phyloP scores from a whole-genome alignment of 2,888 invertebrate genomes.

The Nemoura dubitans region DNA sequence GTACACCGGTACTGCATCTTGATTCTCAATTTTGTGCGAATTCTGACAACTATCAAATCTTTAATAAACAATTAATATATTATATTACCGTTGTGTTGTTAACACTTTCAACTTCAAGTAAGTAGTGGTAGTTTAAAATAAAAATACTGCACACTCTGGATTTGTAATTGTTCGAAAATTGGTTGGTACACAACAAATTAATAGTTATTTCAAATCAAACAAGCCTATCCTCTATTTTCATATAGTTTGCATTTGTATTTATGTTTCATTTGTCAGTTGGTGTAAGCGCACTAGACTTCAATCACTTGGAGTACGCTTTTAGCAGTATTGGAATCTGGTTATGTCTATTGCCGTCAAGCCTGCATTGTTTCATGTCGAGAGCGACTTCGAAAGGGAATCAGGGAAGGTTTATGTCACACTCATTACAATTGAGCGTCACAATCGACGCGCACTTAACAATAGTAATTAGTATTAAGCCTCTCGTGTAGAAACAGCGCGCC shows the following conservation, averaged over 20 bases:
- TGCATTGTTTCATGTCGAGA: background rate
- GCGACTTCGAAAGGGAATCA: background rate
- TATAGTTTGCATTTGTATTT: no score
- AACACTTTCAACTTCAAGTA: no score
- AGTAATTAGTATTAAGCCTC: background rate
- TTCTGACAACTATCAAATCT: no score
- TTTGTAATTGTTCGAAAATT: no score
- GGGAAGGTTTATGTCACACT: background rate
- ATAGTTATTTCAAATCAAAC: no score
- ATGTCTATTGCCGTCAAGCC: background rate
- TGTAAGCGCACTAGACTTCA: background rate
- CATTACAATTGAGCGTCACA: background rate
- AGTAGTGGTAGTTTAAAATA: no score
- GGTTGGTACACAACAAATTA: no score
- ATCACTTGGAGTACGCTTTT: background rate
- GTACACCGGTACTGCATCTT: background rate
- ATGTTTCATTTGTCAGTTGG: background rate
- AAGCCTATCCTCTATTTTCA: no score
- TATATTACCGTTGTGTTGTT: no score
- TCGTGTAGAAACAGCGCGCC: background rate
- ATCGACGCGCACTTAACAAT: background rate
- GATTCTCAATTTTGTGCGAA: background rate
- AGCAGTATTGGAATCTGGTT: background rate
- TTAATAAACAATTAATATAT: no score
- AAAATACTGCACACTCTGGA: no score